These are phyloP conservation scores for Pluvialis apricaria DNA, from an alignment of 2,113 vertebrate species.

Conservation along the genomic window DNA sequence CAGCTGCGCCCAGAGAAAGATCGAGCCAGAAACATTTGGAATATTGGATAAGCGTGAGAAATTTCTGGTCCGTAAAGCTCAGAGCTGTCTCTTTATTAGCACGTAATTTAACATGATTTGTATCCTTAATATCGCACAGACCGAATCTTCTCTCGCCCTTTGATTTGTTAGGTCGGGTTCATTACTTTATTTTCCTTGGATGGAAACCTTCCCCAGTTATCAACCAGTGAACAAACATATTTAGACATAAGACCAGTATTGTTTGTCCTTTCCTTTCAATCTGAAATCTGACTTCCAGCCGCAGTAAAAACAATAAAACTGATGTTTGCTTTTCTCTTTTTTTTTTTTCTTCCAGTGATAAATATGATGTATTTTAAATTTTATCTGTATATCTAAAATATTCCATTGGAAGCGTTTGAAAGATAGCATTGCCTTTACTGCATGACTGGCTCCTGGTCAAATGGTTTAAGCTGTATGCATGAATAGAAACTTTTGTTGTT, in stretches of 20 bases:
- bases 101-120: conserved; percentile 11
- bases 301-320: not conserved
- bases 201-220: not conserved
- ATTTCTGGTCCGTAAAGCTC: not conserved
- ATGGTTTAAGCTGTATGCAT: not conserved
- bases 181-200: conserved; percentile 48
- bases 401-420: conserved; percentile 5
- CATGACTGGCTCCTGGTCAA: not conserved
- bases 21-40: not conserved
- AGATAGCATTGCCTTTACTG: not conserved
- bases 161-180: not conserved
- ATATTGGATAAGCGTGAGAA: conserved; percentile 9
- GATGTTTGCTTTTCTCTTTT: not conserved
- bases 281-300: conserved; percentile 11
- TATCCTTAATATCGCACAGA: not conserved
- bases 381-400: not conserved
- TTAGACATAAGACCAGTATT: not conserved
- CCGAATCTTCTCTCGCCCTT: conserved; percentile 1
- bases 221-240: not conserved
- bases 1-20: not conserved
- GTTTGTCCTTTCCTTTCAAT: not conserved
- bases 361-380: not conserved
- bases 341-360: not conserved
- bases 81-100: not conserved
- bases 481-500: not conserved